Evolutionary conservation across 1,140 invertebrate genomes (phyloP), one percentile per base, ranked within the genome.

Genomic region (Zeugodacus cucurbitae): DNA sequence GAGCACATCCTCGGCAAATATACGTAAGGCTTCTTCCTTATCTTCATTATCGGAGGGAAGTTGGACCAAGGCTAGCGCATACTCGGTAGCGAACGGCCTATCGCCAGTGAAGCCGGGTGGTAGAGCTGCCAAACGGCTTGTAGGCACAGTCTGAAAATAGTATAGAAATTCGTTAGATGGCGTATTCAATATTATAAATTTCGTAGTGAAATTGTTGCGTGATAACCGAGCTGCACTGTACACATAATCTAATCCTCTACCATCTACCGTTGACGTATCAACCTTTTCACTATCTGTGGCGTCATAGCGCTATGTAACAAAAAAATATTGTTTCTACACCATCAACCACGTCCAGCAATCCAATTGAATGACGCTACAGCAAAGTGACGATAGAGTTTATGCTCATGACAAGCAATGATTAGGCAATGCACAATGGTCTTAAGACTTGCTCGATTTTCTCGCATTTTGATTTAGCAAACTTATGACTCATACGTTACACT

Each of bases 31-130:
- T 90, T 97, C 95, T 48, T 96, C 95, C 89, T 95, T 95, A 91
- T 97, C 96, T 88, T 99, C 98, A 82, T 96, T 96, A 94, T 99
- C 98, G 88, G 96, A 95, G 2, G 98, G 98, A 90, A 98, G 95
- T 89, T 95, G 94, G 29, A 98, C 95, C 91, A 97, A 97, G 8
- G 98, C 98, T 59, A 99, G 93, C 7, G 94, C 94, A 92, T 98
- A 99, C 93, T 99, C 97, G 26, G 95, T 95, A 0, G 98, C 99
- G 91, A 96, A 98, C 1, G 97, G 95, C 88, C 96, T 96, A 48
- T 98, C 96, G 26, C 94, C 93, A 5, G 95, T 94, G 90, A 97
- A 98, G 57, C 95, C 95, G 89, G 97, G 95, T 0, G 98, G 98
- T 74, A 99, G 94, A 26, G 95, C 93, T 41, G 98, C 97, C 89